These are phyloP conservation scores for Orthonychiurus folsomi DNA, from an alignment of 2,888 invertebrate species.

Conservation along the genomic window DNA sequence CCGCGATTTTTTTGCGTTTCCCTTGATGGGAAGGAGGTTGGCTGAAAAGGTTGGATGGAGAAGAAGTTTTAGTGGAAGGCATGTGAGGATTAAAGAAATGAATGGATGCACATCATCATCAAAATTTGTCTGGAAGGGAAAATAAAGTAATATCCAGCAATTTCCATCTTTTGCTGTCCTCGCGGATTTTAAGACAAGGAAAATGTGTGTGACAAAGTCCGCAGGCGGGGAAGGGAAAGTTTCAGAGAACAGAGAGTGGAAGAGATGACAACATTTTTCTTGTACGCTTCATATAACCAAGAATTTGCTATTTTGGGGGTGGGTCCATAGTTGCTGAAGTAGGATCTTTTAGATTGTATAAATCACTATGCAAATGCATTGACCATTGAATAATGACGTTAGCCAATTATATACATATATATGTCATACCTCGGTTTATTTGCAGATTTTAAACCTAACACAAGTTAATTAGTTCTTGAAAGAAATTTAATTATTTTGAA, in stretches of 20 bases:
- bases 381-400: no score
- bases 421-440: no score
- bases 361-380: no score
- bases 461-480: no score
- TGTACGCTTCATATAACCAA: no score
- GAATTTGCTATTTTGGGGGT: background rate
- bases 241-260: no score
- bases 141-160: constrained; percentile 1
- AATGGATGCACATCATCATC: background rate
- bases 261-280: background rate
- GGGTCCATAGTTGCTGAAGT: no score
- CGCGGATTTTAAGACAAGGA: background rate
- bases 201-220: background rate
- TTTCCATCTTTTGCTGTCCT: background rate
- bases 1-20: background rate
- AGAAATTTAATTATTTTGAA: no score
- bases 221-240: background rate
- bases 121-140: background rate
- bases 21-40: background rate
- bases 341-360: no score
- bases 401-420: no score
- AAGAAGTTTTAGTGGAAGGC: background rate
- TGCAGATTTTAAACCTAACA: no score
- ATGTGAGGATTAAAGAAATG: background rate
- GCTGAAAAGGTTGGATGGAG: background rate